These are phyloP conservation scores for Nasonia giraulti DNA, from an alignment of 1,140 invertebrate species.

Conservation along the genomic window DNA sequence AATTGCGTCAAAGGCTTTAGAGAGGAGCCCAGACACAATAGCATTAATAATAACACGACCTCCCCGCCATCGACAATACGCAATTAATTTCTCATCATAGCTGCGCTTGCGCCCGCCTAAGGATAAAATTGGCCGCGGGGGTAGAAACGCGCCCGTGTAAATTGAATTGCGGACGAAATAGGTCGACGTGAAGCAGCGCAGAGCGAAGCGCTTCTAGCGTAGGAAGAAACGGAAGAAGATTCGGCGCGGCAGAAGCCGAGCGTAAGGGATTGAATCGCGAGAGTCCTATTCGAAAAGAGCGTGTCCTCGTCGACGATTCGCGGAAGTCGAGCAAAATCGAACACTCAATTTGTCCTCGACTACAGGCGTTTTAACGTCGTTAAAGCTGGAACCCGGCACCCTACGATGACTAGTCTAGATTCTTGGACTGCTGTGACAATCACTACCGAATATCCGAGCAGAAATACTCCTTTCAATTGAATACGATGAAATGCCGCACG, in stretches of 20 bases:
- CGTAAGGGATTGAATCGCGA: constrained; percentile 21
- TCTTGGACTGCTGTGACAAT: neutral
- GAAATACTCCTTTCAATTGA: constrained; percentile 9
- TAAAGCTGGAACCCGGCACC: neutral
- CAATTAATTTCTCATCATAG: constrained; percentile 23
- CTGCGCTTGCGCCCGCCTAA: neutral
- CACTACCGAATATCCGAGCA: neutral
- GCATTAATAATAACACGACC: neutral
- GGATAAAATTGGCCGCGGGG: neutral
- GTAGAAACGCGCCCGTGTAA: neutral
- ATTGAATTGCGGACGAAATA: constrained; percentile 34
- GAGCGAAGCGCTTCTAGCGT: too few relatives aligned
- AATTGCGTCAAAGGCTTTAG: neutral
- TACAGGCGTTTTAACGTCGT: constrained; percentile 25
- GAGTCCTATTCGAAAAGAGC: neutral
- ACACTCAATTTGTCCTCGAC: constrained; percentile 32
- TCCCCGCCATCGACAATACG: neutral
- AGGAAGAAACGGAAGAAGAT: neutral
- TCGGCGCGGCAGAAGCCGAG: neutral
- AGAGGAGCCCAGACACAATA: neutral
- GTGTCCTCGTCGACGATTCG: neutral
- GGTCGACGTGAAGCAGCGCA: neutral
- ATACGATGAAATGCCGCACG: constrained; percentile 1
- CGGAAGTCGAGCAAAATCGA: constrained; percentile 18
- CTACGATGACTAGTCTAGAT: neutral